These are phyloP conservation scores for Euspilapteryx auroguttella DNA, from an alignment of 2,888 invertebrate genomes.

Conservation along the genomic window DNA sequence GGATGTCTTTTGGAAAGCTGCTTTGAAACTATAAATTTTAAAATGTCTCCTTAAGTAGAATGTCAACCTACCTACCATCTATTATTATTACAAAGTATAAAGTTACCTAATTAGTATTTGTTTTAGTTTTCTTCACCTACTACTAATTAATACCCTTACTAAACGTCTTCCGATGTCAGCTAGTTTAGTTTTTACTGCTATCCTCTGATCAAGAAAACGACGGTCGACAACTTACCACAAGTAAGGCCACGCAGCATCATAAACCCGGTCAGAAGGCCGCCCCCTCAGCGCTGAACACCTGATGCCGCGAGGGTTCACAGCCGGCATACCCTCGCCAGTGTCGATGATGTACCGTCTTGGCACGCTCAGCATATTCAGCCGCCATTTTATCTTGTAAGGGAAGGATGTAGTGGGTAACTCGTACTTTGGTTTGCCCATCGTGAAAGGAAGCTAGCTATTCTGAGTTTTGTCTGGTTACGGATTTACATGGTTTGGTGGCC, in stretches of 20 bases:
- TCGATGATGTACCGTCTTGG: conserved; percentile 22
- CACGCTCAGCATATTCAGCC: conserved; percentile 26
- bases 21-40: too few species aligned
- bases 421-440: conserved; percentile 26
- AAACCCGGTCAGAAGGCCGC: conserved; percentile 21
- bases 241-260: conserved; percentile 36
- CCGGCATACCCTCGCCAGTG: conserved; percentile 27
- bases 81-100: too few species aligned
- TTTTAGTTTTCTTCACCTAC: too few species aligned
- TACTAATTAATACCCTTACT: too few species aligned
- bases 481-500: not conserved
- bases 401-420: conserved; percentile 25
- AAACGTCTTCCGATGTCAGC: too few species aligned
- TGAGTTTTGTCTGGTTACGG: not conserved
- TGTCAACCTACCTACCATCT: too few species aligned
- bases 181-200: too few species aligned
- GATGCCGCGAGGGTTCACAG: conserved; percentile 19
- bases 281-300: conserved; percentile 26
- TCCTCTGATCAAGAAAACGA: too few species aligned
- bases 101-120: too few species aligned
- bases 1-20: too few species aligned
- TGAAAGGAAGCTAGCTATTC: conserved; percentile 5
- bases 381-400: conserved; percentile 24
- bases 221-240: conserved; percentile 35
- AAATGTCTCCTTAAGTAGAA: too few species aligned